Evolutionary conservation across 2,888 invertebrate species (phyloP), one percentile per base, ranked within the genome.

Genomic region (Cephus runcator): DNA sequence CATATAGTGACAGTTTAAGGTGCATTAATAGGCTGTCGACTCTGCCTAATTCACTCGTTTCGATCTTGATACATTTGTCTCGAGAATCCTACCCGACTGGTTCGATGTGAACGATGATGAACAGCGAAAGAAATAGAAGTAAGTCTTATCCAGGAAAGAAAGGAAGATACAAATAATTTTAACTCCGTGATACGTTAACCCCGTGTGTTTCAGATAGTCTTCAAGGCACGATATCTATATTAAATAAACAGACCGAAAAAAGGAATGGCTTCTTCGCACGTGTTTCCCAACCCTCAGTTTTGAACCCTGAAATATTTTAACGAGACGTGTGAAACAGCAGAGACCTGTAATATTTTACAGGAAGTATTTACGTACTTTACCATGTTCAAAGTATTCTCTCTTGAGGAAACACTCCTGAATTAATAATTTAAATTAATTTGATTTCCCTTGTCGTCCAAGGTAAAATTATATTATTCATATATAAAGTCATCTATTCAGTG

Each of bases 11-110:
- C 23, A 9, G 23, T 9, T 9, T 23, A 23, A 23, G 23, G 23
- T 40, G 35, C 79, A 34, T 75, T 79, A 81, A 81, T 77, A 78
- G 78, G 73, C 80, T 73, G 40, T 73, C 69, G 69, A 75, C 75
- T 74, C 31, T 69, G 68, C 80, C 40, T 76, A 81, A 78, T 81
- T 80, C 80, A 69, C 75, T 77, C 69, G 34, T 31, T 71, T 15
- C 75, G 73, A 78, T 34, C 69, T 73, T 31, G 31, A 71, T 71
- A 71, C 71, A 71, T 71, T 34, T 3, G 31, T 71, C 71, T 71
- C 31, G 9, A 3, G 12, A 15, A 71, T 56, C 0, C 9, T 23
- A 23, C 6, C 9, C 6, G 9, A 56, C 9, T 6, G 4, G 6
- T 56, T 56, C 40, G 40, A 56, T 1, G 40, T 56, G 23, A 56